Conservation (phyloP, 2,797 vertebrate genomes). For the Delichon dasypus region DNA sequence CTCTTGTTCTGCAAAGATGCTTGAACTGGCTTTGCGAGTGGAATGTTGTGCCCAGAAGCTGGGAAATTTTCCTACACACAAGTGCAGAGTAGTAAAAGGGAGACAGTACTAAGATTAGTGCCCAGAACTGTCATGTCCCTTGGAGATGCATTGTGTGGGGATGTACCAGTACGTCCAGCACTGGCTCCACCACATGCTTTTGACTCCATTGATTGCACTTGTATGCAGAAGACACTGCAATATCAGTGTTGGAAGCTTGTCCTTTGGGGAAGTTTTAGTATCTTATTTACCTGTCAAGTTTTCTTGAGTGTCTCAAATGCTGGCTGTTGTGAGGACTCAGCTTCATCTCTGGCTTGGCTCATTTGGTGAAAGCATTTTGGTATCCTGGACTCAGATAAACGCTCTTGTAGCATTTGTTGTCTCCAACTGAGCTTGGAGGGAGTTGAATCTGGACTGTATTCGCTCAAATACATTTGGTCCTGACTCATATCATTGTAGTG, state of each 20-base stretch:
- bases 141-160: not conserved
- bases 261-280: not conserved
- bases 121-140: not conserved
- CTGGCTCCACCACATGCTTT: not conserved
- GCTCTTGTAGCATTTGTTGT: not conserved
- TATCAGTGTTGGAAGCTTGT: not conserved
- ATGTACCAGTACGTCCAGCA: not conserved
- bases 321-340: not conserved
- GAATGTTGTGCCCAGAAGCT: not conserved
- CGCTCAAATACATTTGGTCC: not conserved
- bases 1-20: not conserved
- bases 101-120: not conserved
- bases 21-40: not conserved
- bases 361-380: not conserved
- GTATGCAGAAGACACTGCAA: not conserved
- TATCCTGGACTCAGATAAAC: not conserved
- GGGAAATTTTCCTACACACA: not conserved
- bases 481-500: not conserved
- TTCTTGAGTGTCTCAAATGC: not conserved
- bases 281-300: not conserved
- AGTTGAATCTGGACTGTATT: not conserved
- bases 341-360: not conserved
- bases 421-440: not conserved
- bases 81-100: not conserved
- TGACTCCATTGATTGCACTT: not conserved